These are phyloP conservation scores for Phalacrocorax carbo DNA, from an alignment of 2,113 vertebrate genomes.

Conservation along the genomic window DNA sequence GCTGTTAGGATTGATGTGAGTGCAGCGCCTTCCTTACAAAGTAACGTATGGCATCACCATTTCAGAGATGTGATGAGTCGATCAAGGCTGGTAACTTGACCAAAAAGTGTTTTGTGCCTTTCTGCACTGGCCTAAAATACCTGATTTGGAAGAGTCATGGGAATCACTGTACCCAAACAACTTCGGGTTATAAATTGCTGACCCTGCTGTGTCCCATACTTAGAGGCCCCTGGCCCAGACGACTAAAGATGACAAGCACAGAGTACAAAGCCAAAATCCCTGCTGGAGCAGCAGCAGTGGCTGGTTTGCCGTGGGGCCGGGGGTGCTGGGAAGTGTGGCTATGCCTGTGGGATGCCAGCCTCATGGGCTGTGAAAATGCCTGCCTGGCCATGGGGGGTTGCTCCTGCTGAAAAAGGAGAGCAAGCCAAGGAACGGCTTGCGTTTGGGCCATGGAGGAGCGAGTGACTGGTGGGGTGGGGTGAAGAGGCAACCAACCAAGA, in stretches of 20 bases:
- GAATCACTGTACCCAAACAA: background rate
- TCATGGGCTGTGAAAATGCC: rapidly evolving
- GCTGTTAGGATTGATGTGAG: constrained; percentile 81
- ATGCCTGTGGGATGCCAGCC: background rate
- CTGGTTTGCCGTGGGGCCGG: rapidly evolving
- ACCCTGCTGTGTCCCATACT: background rate
- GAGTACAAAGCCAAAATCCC: background rate
- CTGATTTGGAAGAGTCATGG: background rate
- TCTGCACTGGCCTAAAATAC: background rate
- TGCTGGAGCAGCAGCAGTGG: rapidly evolving
- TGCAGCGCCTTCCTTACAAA: background rate
- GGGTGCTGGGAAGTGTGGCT: background rate
- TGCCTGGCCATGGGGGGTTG: background rate
- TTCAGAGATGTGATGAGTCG: rapidly evolving
- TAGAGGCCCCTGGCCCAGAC: rapidly evolving
- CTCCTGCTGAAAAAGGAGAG: background rate
- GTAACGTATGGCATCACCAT: rapidly evolving
- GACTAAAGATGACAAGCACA: background rate
- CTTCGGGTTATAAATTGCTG: background rate
- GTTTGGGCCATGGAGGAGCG: rapidly evolving
- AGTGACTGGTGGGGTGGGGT: background rate
- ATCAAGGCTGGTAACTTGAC: background rate
- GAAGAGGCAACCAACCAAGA: background rate
- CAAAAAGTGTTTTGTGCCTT: constrained; percentile 25
- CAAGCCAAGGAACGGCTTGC: background rate